Conservation (phyloP, 1,140 invertebrate genomes). For the Sycobia sp. region DNA sequence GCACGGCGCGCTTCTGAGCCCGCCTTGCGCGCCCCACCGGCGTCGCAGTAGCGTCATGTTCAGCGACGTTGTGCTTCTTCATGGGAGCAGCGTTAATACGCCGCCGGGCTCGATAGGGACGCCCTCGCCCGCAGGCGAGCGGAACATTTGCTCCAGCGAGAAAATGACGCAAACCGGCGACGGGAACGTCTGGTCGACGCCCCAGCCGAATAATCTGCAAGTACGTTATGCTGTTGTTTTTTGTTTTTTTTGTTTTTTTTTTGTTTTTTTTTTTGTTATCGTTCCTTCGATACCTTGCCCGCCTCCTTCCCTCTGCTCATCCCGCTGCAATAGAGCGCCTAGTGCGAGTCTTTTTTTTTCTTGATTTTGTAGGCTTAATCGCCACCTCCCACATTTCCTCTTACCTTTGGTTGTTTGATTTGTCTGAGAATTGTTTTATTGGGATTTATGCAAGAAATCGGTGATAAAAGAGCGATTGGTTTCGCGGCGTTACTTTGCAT, state of each 20-base stretch:
- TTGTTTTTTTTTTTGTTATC: not conserved
- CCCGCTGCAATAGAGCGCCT: no score
- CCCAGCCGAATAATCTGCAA: conserved; percentile 52
- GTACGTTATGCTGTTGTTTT: conserved; percentile 38
- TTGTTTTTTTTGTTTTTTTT: not conserved
- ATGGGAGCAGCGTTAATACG: conserved; percentile 63
- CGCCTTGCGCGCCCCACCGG: conserved; percentile 63
- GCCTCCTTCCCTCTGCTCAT: no score
- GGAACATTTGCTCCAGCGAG: conserved; percentile 81
- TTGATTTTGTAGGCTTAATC: no score
- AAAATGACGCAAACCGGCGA: conserved; percentile 86
- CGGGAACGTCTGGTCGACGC: conserved; percentile 69
- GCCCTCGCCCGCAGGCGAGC: conserved; percentile 61
- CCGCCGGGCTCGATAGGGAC: conserved; percentile 50
- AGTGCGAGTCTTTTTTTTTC: no score
- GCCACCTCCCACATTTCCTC: no score
- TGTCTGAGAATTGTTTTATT: no score
- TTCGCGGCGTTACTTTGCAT: no score
- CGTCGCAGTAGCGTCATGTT: conserved; percentile 86
- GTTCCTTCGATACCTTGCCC: no score
- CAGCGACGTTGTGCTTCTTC: conserved; percentile 79
- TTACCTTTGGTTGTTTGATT: no score
- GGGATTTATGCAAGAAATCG: no score
- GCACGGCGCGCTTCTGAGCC: conserved; percentile 66
- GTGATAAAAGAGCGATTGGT: no score